Percentiles rank a stretch among this genome's conserved stretches.
Conservation (phyloP, 64 coral and sea anemone species). For the Cladopsammia gracilis region DNA sequence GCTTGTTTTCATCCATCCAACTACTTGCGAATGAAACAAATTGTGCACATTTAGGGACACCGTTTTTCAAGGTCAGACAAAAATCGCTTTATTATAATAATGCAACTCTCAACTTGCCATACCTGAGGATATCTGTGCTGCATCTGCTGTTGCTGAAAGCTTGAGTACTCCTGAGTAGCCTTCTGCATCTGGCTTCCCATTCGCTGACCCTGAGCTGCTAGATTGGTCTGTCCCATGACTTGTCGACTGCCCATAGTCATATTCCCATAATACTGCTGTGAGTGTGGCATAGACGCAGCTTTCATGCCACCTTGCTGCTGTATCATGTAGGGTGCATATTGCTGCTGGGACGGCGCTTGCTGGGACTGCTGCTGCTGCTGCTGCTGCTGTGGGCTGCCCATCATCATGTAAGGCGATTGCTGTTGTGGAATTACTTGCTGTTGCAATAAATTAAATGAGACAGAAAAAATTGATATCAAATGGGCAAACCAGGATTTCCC, state of each 20-base stretch:
- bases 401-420: constrained; percentile 74
- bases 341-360: constrained; percentile 6
- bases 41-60: no score
- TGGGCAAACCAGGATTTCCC: no score
- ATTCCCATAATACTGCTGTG: constrained; percentile 76
- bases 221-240: constrained; percentile 34
- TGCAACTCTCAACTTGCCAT: not conserved
- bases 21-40: no score
- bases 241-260: constrained; percentile 67
- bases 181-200: constrained; percentile 65
- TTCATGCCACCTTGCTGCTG: constrained; percentile 71
- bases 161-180: constrained; percentile 59
- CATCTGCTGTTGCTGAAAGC: constrained; percentile 74
- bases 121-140: constrained; percentile 79
- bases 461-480: not conserved
- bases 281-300: constrained; percentile 36
- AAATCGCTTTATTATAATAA: not conserved
- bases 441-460: not conserved
- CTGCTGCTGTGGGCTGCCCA: constrained; percentile 21
- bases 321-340: constrained; percentile 64
- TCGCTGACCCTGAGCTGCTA: constrained; percentile 60
- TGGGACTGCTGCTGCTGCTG: constrained; percentile 23
- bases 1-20: no score
- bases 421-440: constrained; percentile 43
- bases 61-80: not conserved